Percentiles rank a stretch among this genome's conserved stretches.
These are phyloP conservation scores for Eremophila alpestris DNA, from an alignment of 2,797 vertebrate species.

Conservation along the genomic window DNA sequence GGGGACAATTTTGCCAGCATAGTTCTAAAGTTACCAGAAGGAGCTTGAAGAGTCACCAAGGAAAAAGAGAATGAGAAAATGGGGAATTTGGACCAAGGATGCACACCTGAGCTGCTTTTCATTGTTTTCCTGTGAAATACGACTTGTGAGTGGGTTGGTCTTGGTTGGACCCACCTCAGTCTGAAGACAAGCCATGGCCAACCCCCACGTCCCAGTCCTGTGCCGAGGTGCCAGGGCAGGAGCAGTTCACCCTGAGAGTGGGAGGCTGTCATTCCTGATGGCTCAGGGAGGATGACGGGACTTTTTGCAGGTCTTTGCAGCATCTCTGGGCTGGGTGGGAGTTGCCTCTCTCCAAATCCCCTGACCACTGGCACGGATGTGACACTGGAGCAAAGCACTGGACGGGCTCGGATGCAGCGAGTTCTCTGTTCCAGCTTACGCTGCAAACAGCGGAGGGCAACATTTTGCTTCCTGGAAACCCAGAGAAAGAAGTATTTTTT, in stretches of 20 bases:
- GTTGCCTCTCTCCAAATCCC: neutral
- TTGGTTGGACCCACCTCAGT: neutral
- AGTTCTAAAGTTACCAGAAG: neutral
- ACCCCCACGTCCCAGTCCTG: rapidly evolving
- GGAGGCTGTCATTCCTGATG: rapidly evolving
- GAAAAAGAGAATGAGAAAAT: neutral
- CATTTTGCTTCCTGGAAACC: slow-evolving; percentile 65
- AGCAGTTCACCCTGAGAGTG: neutral
- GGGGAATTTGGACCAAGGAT: neutral
- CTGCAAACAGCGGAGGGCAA: slow-evolving; percentile 64
- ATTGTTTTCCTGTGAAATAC: neutral
- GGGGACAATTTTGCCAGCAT: neutral
- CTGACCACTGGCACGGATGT: neutral
- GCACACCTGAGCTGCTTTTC: neutral
- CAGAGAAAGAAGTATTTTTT: slow-evolving; percentile 47
- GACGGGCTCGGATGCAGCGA: rapidly evolving
- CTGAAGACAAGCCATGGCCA: neutral
- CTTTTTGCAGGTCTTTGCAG: neutral
- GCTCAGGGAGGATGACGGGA: neutral
- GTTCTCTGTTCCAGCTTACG: neutral
- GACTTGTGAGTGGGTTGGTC: rapidly evolving
- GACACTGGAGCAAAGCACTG: rapidly evolving
- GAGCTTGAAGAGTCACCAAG: neutral
- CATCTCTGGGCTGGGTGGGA: neutral
- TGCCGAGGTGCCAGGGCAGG: rapidly evolving